These are phyloP conservation scores for Gambusia holbrooki DNA, from an alignment of 2,113 vertebrate genomes.

Conservation along the genomic window DNA sequence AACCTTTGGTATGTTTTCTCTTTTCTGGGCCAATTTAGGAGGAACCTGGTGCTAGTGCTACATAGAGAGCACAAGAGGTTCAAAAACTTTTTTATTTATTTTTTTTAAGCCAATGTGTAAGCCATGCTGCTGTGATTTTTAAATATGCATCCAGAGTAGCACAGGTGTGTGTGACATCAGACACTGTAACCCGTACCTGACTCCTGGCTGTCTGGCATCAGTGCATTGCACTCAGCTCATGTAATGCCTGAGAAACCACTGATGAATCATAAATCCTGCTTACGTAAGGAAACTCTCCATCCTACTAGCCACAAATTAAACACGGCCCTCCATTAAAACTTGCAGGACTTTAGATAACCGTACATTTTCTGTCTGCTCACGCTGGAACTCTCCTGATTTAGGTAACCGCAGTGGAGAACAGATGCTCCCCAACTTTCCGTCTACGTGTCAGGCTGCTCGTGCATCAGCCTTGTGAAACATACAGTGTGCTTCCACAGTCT, in stretches of 20 bases:
- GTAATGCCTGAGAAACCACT: slow-evolving; percentile 10
- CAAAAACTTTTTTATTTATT: too few species aligned
- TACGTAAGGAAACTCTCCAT: slow-evolving; percentile 27
- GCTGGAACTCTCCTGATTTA: slow-evolving; percentile 48
- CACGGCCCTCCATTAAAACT: slow-evolving; percentile 12
- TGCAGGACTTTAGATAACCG: slow-evolving; percentile 23
- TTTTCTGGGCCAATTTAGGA: too few species aligned
- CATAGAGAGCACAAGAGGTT: too few species aligned
- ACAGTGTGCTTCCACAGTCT: not conserved
- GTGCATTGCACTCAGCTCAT: slow-evolving; percentile 30
- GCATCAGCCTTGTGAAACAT: slow-evolving; percentile 30
- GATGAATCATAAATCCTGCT: slow-evolving; percentile 35
- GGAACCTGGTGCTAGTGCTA: too few species aligned
- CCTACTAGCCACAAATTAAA: slow-evolving; percentile 37
- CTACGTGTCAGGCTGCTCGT: slow-evolving; percentile 59
- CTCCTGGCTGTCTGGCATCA: slow-evolving; percentile 3
- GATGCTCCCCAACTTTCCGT: slow-evolving; percentile 55
- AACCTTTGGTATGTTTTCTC: too few species aligned
- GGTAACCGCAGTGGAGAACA: slow-evolving; percentile 50
- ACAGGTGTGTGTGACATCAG: not conserved
- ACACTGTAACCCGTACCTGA: not conserved
- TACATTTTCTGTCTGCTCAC: slow-evolving; percentile 33
- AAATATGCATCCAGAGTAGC: not conserved
- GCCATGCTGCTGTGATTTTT: too few species aligned
- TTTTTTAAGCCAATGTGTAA: too few species aligned